phyloP scores from a whole-genome alignment of 2,113 vertebrate genomes.

The Acanthisitta chloris region DNA sequence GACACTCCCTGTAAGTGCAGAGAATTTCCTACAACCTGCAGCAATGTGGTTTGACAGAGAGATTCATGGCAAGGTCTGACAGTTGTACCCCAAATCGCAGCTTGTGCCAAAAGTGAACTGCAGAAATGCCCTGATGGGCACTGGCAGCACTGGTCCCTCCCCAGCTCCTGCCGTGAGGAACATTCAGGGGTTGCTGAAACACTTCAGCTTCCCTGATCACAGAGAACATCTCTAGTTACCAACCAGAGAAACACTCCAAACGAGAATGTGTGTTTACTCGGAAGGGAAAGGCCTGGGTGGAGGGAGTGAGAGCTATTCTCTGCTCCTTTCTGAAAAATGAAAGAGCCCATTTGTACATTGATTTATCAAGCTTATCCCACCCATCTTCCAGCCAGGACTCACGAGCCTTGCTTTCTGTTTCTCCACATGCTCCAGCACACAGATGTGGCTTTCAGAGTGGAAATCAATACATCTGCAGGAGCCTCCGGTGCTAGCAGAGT shows the following conservation, averaged over 20 bases:
- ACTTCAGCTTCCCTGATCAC: background rate
- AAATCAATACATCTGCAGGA: slow-evolving; percentile 33
- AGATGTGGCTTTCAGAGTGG: background rate
- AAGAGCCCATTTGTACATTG: background rate
- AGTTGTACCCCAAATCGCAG: background rate
- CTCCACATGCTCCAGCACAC: background rate
- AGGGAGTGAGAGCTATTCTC: background rate
- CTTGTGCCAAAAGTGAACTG: background rate
- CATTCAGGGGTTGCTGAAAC: background rate
- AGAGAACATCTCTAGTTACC: background rate
- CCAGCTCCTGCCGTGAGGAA: background rate
- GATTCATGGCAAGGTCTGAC: background rate
- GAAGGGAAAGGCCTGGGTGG: background rate
- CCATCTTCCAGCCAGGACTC: background rate
- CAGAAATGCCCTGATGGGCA: background rate
- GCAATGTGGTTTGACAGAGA: background rate
- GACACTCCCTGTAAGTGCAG: background rate
- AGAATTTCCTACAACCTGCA: background rate
- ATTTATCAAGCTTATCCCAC: slow-evolving; percentile 6
- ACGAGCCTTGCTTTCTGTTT: background rate
- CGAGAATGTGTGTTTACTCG: background rate
- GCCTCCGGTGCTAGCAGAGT: slow-evolving; percentile 27
- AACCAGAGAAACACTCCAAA: background rate
- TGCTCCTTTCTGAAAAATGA: background rate
- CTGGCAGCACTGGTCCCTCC: background rate